These are phyloP conservation scores for Trypoxylus dichotomus DNA, from an alignment of 1,140 invertebrate species.

Conservation along the genomic window DNA sequence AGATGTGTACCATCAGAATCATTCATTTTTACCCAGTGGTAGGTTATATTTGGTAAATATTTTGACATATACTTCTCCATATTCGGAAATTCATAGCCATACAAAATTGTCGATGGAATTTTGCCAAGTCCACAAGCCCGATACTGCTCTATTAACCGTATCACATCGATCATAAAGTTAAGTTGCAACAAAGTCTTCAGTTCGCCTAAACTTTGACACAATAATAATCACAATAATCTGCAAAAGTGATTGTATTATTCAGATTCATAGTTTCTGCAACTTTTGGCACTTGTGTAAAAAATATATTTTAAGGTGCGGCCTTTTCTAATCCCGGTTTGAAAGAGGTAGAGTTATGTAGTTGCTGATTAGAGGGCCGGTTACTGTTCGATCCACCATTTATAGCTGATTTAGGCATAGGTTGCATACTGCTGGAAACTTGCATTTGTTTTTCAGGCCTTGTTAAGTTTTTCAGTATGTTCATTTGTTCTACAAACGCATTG, in stretches of 20 bases:
- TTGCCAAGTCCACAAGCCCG: conserved; percentile 51
- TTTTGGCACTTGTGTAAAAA: conserved; percentile 73
- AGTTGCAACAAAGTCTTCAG: conserved; percentile 78
- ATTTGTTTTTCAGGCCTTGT: conserved; percentile 32
- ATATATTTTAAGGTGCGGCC: conserved; percentile 76
- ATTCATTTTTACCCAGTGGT: conserved; percentile 72
- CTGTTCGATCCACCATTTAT: conserved; percentile 7
- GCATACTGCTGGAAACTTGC: not conserved
- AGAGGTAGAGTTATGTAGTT: conserved; percentile 29
- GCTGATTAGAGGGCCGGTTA: not conserved
- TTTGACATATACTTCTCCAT: conserved; percentile 56
- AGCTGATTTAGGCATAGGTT: not conserved
- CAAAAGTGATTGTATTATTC: conserved; percentile 65
- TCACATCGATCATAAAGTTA: conserved; percentile 90
- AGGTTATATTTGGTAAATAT: conserved; percentile 62
- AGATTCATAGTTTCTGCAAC: conserved; percentile 65
- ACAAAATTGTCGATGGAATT: conserved; percentile 76
- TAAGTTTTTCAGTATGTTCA: conserved; percentile 54
- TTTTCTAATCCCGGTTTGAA: conserved; percentile 54
- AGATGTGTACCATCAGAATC: conserved; percentile 88
- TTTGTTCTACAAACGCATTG: conserved; percentile 54
- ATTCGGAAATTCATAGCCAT: conserved; percentile 72
- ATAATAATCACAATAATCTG: too few relatives aligned
- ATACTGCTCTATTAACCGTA: conserved; percentile 83
- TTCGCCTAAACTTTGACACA: conserved; percentile 74